phyloP scores from a whole-genome alignment of 2,113 vertebrate genomes.

The Mustela nigripes region DNA sequence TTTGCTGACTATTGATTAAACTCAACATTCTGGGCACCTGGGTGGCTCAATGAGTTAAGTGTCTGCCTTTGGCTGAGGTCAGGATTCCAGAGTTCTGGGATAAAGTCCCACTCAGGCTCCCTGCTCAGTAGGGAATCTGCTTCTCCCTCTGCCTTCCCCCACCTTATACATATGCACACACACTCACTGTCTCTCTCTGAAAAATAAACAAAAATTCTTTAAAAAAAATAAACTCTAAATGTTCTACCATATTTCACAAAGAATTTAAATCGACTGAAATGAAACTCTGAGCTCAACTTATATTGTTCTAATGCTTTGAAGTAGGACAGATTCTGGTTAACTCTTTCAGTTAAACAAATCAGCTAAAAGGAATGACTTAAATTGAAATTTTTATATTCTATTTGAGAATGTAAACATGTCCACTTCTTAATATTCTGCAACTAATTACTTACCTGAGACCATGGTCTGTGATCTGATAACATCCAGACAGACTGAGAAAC shows the following conservation, averaged over 20 bases:
- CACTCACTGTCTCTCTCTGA: too few species aligned
- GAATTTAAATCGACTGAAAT: neutral
- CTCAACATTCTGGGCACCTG: neutral
- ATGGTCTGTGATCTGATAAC: slow-evolving; percentile 96
- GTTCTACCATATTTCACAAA: neutral
- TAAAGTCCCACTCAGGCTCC: too few species aligned
- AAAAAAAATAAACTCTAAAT: neutral
- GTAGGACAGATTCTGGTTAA: neutral
- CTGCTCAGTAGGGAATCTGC: too few species aligned
- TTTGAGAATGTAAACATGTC: neutral
- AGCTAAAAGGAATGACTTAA: neutral
- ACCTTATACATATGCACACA: too few species aligned
- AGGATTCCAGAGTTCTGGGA: too few species aligned
- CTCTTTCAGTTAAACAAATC: neutral
- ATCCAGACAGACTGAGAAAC: slow-evolving; percentile 98
- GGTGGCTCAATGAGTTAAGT: too few species aligned
- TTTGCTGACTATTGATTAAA: neutral
- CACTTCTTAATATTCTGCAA: slow-evolving; percentile 20
- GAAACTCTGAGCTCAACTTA: neutral
- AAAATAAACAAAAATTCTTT: neutral
- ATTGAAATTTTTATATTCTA: neutral
- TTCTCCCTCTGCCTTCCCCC: too few species aligned
- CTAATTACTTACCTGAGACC: slow-evolving; percentile 93
- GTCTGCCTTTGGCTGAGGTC: too few species aligned
- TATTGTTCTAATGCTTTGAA: neutral